Evolutionary conservation across 2,113 vertebrate genomes (phyloP).

Genomic region (Dendropsophus ebraccatus): DNA sequence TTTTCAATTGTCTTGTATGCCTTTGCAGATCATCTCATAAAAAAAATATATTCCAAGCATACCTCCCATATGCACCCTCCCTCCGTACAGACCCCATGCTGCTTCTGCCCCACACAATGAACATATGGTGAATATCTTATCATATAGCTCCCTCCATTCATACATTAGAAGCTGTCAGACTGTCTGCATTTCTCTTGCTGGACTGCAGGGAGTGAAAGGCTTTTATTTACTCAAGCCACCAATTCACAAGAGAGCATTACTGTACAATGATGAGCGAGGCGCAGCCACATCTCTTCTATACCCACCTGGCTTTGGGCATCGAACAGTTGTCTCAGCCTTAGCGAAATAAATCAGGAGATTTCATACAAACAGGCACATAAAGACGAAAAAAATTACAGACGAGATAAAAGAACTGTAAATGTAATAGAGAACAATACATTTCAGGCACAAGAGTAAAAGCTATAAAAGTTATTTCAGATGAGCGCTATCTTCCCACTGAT

Average conservation of each 20-base stretch:
- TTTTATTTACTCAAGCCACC: slow-evolving; percentile 22
- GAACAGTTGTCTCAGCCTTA: neutral
- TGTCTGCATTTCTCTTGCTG: slow-evolving; percentile 29
- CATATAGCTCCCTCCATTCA: slow-evolving; percentile 43
- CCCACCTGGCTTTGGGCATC: neutral
- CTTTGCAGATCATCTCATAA: slow-evolving; percentile 29
- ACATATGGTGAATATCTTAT: slow-evolving; percentile 60
- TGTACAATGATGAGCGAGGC: neutral
- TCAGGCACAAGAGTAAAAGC: neutral
- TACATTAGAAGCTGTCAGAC: slow-evolving; percentile 56
- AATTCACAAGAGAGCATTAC: slow-evolving; percentile 14
- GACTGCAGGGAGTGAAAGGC: slow-evolving; percentile 33
- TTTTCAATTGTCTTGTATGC: slow-evolving; percentile 35
- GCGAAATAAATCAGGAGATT: neutral
- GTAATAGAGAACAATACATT: neutral
- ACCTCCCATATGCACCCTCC: slow-evolving; percentile 41
- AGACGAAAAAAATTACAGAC: neutral
- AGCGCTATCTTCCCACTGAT: slow-evolving; percentile 15
- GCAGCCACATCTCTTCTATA: neutral
- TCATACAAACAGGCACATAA: neutral
- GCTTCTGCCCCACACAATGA: slow-evolving; percentile 51
- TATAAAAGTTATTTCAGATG: slow-evolving; percentile 38
- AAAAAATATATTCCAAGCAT: slow-evolving; percentile 20
- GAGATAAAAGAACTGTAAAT: slow-evolving; percentile 10
- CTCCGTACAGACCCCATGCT: slow-evolving; percentile 44